These are phyloP conservation scores for Lagenorhynchus albirostris DNA, from an alignment of 2,113 vertebrate genomes.

Conservation along the genomic window DNA sequence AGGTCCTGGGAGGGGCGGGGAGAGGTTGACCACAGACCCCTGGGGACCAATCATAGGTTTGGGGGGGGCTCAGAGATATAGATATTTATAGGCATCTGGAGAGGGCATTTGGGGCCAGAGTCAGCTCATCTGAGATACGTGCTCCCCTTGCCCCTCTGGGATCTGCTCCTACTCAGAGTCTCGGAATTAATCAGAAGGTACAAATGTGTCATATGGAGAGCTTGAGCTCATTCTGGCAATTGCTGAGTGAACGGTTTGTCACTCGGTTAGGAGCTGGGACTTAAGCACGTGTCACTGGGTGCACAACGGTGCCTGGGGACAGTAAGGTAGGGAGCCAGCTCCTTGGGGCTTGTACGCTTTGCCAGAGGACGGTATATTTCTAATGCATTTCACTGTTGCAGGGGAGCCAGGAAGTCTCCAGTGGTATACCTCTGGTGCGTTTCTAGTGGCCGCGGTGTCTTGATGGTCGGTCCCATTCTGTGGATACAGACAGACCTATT, in stretches of 20 bases:
- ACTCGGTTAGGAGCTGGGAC: not conserved
- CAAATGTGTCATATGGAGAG: not conserved
- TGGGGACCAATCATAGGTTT: not conserved
- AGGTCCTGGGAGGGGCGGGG: not conserved
- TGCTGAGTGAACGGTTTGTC: not conserved
- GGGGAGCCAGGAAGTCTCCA: not conserved
- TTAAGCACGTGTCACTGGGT: not conserved
- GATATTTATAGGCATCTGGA: conserved; percentile 18
- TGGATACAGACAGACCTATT: not conserved
- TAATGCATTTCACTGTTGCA: not conserved
- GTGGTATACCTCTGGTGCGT: not conserved
- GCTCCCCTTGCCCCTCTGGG: not conserved
- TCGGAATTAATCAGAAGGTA: not conserved
- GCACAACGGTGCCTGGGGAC: not conserved
- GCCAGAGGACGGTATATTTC: not conserved
- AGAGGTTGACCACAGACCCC: not conserved
- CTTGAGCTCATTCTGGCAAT: not conserved
- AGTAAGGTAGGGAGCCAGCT: conserved; percentile 10
- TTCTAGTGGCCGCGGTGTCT: not conserved
- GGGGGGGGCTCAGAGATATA: not conserved
- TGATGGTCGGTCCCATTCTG: not conserved
- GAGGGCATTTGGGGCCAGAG: not conserved
- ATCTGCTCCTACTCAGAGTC: not conserved
- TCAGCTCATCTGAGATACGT: not conserved
- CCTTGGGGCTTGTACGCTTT: not conserved